These are phyloP conservation scores for Zaprionus davidi DNA, from an alignment of 1,140 invertebrate species.

Conservation along the genomic window DNA sequence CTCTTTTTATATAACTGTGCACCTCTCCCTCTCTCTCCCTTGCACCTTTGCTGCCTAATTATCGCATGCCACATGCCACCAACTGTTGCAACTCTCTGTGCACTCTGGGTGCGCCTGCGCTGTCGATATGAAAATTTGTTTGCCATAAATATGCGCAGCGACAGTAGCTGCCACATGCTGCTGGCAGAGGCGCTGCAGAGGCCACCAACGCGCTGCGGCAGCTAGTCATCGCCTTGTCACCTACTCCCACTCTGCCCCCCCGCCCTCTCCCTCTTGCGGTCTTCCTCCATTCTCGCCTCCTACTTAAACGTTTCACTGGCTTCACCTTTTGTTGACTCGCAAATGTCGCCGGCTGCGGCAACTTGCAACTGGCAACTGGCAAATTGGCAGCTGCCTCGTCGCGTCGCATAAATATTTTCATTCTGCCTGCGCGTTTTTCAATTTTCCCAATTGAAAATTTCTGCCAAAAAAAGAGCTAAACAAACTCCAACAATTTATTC, in stretches of 20 bases:
- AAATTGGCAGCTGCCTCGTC: conserved; percentile 18
- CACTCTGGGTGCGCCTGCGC: conserved; percentile 45
- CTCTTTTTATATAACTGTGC: too few species aligned
- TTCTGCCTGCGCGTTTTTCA: conserved; percentile 7
- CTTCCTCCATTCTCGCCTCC: neutral
- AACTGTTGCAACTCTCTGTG: neutral
- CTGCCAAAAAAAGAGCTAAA: neutral
- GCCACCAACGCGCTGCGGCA: conserved; percentile 60
- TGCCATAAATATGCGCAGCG: conserved; percentile 73
- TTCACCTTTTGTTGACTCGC: conserved; percentile 1
- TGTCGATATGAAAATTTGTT: conserved; percentile 81
- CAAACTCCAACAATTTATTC: conserved; percentile 14
- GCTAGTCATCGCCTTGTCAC: conserved; percentile 39
- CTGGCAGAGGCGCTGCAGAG: conserved; percentile 33
- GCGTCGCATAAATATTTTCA: conserved; percentile 27
- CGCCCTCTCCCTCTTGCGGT: neutral
- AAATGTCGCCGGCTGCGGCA: conserved; percentile 2
- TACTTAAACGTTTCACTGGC: neutral
- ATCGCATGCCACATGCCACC: conserved; percentile 63
- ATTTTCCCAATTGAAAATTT: conserved; percentile 21
- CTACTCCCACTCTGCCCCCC: conserved; percentile 1
- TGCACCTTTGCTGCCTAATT: conserved; percentile 57
- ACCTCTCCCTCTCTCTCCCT: neutral
- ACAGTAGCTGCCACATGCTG: conserved; percentile 64
- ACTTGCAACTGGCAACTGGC: neutral